Percentiles rank a stretch among this genome's conserved stretches.
These are phyloP conservation scores for Crossocerus cetratus DNA, from an alignment of 2,888 invertebrate genomes.

Conservation along the genomic window DNA sequence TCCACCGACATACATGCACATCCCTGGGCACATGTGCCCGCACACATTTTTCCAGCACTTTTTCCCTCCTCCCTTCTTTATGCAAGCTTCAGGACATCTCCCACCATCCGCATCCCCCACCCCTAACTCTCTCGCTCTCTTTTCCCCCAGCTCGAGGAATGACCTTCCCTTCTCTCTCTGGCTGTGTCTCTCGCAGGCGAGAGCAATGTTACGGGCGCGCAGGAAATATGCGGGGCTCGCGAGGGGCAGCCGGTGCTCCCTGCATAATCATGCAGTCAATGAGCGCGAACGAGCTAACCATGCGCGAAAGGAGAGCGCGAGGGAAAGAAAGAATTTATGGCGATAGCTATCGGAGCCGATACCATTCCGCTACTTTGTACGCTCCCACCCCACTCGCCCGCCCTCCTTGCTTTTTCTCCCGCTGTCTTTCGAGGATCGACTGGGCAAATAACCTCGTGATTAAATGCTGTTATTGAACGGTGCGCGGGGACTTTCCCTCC, in stretches of 20 bases:
- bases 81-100: conserved; percentile 37
- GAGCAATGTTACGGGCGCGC: conserved; percentile 37
- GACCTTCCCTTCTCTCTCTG: too few relatives aligned
- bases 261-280: conserved; percentile 72
- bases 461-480: conserved; percentile 16
- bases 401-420: background rate
- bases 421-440: background rate
- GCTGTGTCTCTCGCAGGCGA: too few relatives aligned
- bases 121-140: too few relatives aligned
- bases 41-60: conserved; percentile 52
- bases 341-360: conserved; percentile 47
- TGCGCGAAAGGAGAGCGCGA: conserved; percentile 62
- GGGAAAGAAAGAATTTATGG: conserved; percentile 63
- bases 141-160: too few relatives aligned
- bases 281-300: conserved; percentile 70
- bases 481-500: background rate
- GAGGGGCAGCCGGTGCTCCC: conserved; percentile 52
- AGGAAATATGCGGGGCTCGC: conserved; percentile 64
- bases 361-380: conserved; percentile 24
- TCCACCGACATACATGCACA: too few relatives aligned
- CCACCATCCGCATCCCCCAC: conserved; percentile 13
- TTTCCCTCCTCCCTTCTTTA: conserved; percentile 41
- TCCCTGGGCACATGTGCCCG: background rate
- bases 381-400: background rate
- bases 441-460: background rate